Conservation (phyloP, 2,797 vertebrate genomes). For the Capromys pilorides region DNA sequence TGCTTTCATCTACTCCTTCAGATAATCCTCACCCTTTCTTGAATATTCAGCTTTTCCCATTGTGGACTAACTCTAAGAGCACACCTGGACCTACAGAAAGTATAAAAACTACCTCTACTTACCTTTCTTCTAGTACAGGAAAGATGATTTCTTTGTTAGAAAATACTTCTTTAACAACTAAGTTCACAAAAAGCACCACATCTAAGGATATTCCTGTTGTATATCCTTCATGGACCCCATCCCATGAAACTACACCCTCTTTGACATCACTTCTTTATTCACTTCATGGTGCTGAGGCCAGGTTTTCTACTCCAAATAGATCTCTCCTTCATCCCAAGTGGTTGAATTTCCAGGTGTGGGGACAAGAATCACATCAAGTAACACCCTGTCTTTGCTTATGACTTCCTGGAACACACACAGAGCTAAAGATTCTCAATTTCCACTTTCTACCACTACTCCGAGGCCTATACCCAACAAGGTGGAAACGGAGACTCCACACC, state of each 20-base stretch:
- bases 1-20: slow-evolving; percentile 33
- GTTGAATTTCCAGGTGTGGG: slow-evolving; percentile 29
- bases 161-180: slow-evolving; percentile 27
- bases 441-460: not conserved
- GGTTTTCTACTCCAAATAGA: slow-evolving; percentile 34
- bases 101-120: not conserved
- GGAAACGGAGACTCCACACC: not conserved
- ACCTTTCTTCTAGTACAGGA: slow-evolving; percentile 28
- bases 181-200: slow-evolving; percentile 16
- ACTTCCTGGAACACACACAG: slow-evolving; percentile 18
- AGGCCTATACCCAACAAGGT: not conserved
- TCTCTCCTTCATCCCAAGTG: slow-evolving; percentile 35
- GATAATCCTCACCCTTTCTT: slow-evolving; percentile 16
- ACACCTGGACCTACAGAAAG: slow-evolving; percentile 40
- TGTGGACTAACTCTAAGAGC: slow-evolving; percentile 31
- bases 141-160: slow-evolving; percentile 54
- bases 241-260: slow-evolving; percentile 2
- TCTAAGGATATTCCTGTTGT: slow-evolving; percentile 17
- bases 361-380: slow-evolving; percentile 53
- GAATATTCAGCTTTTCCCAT: slow-evolving; percentile 40
- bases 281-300: slow-evolving; percentile 23
- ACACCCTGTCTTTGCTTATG: slow-evolving; percentile 32
- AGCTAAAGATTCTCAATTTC: slow-evolving; percentile 41
- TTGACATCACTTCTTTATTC: slow-evolving; percentile 57
- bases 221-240: not conserved